phyloP scores from a whole-genome alignment of 1,140 invertebrate species.

The Zaprionus davidi region DNA sequence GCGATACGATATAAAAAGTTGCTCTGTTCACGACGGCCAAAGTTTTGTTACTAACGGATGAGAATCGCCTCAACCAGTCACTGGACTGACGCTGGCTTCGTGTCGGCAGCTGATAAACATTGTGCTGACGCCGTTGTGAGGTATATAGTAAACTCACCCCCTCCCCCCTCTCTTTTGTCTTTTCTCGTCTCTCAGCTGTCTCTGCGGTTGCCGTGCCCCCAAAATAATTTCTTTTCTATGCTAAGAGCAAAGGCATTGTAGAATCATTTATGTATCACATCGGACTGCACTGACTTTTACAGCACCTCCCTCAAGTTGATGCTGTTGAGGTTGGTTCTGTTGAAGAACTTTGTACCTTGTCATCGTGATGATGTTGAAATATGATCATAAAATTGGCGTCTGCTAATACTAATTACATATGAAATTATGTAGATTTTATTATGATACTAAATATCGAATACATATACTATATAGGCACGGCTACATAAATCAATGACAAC shows the following conservation, averaged over 20 bases:
- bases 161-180: neutral
- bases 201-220: constrained; percentile 57
- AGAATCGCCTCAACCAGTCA: constrained; percentile 27
- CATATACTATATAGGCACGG: no score
- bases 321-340: neutral
- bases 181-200: constrained; percentile 34
- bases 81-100: constrained; percentile 40
- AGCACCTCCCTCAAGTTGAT: neutral
- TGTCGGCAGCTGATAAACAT: constrained; percentile 28
- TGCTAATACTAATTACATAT: neutral
- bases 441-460: neutral
- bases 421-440: neutral
- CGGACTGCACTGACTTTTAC: neutral
- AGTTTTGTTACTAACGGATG: constrained; percentile 73
- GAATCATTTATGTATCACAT: neutral
- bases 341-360: neutral
- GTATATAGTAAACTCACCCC: constrained; percentile 6
- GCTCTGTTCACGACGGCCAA: constrained; percentile 71
- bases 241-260: neutral
- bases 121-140: constrained; percentile 43
- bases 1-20: constrained; percentile 53
- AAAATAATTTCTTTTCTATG: constrained; percentile 40
- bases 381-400: neutral
- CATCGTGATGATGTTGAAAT: neutral
- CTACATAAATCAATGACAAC: neutral